A percentile compares a stretch with the other conserved stretches of the same genome.
Evolutionary conservation across 2,888 invertebrate species (phyloP).

Genomic region (Odontothrips loti): DNA sequence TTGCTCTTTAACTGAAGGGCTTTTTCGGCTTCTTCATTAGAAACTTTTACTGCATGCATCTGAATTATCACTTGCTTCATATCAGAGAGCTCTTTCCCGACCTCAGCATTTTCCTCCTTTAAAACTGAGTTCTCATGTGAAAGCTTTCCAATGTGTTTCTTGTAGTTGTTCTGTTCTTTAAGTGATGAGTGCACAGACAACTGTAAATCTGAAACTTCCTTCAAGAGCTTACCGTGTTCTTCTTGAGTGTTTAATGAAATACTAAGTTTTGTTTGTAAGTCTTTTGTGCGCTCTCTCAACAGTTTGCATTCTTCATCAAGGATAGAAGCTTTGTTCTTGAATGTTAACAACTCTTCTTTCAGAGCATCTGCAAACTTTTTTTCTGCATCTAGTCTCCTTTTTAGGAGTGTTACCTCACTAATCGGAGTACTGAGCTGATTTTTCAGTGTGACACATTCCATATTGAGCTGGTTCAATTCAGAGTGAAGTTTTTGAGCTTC

Average conservation of each 20-base stretch:
- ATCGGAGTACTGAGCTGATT: background rate
- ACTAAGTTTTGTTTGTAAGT: no score
- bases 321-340: background rate
- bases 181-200: background rate
- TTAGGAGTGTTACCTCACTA: background rate
- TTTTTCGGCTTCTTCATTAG: background rate
- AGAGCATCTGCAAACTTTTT: constrained; percentile 11
- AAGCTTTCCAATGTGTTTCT: background rate
- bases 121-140: background rate
- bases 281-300: background rate
- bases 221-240: background rate
- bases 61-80: background rate
- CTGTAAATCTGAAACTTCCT: background rate
- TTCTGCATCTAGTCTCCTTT: background rate
- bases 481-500: background rate
- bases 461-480: background rate
- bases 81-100: background rate
- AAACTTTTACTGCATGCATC: background rate
- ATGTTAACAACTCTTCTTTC: background rate
- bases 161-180: background rate
- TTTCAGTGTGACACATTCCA: background rate
- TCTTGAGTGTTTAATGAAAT: no score
- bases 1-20: background rate
- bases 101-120: background rate
- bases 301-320: background rate